Base-by-base conservation (phyloP, 37 sponge, comb jelly and placozoan species). In the Hormiphora californensis region DNA sequence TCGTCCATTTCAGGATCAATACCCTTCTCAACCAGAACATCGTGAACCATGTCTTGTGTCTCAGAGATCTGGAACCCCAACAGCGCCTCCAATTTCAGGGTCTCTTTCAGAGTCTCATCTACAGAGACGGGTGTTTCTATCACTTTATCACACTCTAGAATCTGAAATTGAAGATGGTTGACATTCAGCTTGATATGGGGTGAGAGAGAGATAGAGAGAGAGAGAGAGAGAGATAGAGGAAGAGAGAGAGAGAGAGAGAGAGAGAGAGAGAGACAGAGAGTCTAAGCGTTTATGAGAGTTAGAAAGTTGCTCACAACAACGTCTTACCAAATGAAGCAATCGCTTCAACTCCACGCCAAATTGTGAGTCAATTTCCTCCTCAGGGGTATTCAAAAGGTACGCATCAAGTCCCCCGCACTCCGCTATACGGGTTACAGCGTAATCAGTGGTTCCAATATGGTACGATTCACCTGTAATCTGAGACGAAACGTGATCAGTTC, bases 311-410 rank as follows among this genome's bases (percentile, higher is more conserved):
- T n/a, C n/a, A n/a, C n/a, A n/a, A n/a, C n/a, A n/a, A n/a, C n/a
- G n/a, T 9, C 27, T 17, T 17, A 65, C 68, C 68, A 11, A 17
- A 7, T 36, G 68, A 3, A 73, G 40, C 1, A 33, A 9, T 17
- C 81, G 32, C 81, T 73, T 73, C 27, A 73, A 46, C 23, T 73
- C 81, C 35, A 73, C 81, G n/a, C 81, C 81, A 36, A 73, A 73
- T 28, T 73, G 81, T 3, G 81, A 73, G 38, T 73, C 81, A 40
- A 73, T 73, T 28, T 73, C 81, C 27, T 41, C 46, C 44, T 73
- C 81, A 8, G 81, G 44, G 9, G 81, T 73, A 11, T 27, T 41
- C 36, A 73, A 33, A 39, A 73, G 81, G 46, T 73, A 73, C 5
- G 81, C 23, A 36, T 73, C 81, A 23, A 73, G 44, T 40, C 81